Conservation (phyloP, 2,113 vertebrate genomes). For the Siphamia tubifer region DNA sequence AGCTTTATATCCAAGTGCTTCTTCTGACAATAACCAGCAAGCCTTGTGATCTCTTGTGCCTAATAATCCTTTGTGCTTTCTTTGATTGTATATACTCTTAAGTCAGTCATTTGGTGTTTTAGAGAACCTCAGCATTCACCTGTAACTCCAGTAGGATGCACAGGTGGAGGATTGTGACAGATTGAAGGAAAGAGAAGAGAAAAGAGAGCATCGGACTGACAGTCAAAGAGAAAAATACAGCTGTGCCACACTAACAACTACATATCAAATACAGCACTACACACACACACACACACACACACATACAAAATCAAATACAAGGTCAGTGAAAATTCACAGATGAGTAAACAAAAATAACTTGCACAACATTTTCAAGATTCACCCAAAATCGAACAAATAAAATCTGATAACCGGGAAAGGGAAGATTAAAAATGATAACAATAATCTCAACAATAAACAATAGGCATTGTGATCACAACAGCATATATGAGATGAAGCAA, state of each 20-base stretch:
- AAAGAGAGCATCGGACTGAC: slow-evolving; percentile 26
- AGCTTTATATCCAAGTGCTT: slow-evolving; percentile 1
- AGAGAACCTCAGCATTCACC: slow-evolving; percentile 24
- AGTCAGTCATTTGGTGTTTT: slow-evolving; percentile 70
- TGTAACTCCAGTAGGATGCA: slow-evolving; percentile 20
- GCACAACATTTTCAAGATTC: slow-evolving; percentile 58
- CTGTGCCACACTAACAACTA: slow-evolving; percentile 55
- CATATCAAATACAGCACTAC: slow-evolving; percentile 67
- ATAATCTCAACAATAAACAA: slow-evolving; percentile 40
- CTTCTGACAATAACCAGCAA: slow-evolving; percentile 17
- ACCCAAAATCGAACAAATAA: slow-evolving; percentile 27
- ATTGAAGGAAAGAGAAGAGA: slow-evolving; percentile 31
- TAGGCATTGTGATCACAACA: slow-evolving; percentile 55
- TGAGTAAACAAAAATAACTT: slow-evolving; percentile 58
- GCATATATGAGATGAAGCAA: slow-evolving; percentile 53
- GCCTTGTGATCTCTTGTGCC: slow-evolving; percentile 61
- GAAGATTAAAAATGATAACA: slow-evolving; percentile 23
- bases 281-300: slow-evolving; percentile 47
- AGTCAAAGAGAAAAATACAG: slow-evolving; percentile 57
- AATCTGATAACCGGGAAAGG: background rate
- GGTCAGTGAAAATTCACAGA: slow-evolving; percentile 67
- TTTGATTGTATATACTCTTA: slow-evolving; percentile 68
- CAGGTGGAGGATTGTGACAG: slow-evolving; percentile 35
- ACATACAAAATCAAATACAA: slow-evolving; percentile 58
- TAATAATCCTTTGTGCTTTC: slow-evolving; percentile 77